Evolutionary conservation across 1,140 invertebrate species (phyloP), one percentile per base, ranked within the genome.

Genomic region (Littorina saxatilis): DNA sequence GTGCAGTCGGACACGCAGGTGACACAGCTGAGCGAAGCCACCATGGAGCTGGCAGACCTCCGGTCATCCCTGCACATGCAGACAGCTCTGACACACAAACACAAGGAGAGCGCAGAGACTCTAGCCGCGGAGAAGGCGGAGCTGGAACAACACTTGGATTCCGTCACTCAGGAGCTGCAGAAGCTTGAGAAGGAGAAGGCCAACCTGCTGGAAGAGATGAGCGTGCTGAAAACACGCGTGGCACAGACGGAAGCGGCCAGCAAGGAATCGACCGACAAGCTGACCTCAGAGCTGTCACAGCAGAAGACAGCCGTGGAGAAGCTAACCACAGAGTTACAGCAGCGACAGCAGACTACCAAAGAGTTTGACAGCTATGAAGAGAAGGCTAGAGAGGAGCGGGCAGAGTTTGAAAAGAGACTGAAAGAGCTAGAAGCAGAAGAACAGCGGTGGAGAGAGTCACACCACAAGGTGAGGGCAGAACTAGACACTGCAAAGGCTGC

Each of bases 11-110:
- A 61, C 37, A 70, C 43, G 0, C 73, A 82, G 2, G n/a, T 43
- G 35, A 17, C 78, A 3, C 70, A 82, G 55, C 70, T 84, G 3
- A 80, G 68, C 61, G 55, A 79, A 35, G 82, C 83, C 23, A 74
- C 79, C 37, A 50, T 86, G n/a, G 52, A 83, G 58, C 81, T 86
- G 2, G 84, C 86, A 17, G 84, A 87, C 39, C 70, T 83, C 20
- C 84, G 83, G 17, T 86, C 84, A 15, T 37, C 74, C 15, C 61
- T 87, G 17, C 86, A 87, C 83, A 84, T 84, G 81, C 76, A 83
- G 37, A 82, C 84, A 40, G 80, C 82, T 37, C 66, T 85, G 0
- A 81, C 82, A 37, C 35, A 85, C n/a, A 86, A 86, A 52, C 79
- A 79, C 39, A 86, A 86, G 43, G 47, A 66, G 2, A 77, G 81